Evolutionary conservation across 2,797 vertebrate genomes (phyloP).

Genomic region (Trematomus bernacchii): DNA sequence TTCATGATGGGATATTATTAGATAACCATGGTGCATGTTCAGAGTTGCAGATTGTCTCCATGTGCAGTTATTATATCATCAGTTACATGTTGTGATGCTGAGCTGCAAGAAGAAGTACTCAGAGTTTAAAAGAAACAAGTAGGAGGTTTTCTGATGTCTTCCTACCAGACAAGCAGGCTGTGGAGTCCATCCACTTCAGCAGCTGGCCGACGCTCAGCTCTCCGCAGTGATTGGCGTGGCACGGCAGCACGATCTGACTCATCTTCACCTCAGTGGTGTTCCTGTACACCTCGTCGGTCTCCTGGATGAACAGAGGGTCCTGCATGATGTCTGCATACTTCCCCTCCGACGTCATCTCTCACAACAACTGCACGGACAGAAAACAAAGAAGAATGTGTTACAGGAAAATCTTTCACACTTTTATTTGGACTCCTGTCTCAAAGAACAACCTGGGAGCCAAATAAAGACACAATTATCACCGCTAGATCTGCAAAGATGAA

Average conservation of each 20-base stretch:
- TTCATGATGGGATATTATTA: neutral
- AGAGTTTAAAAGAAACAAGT: neutral
- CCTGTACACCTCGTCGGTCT: constrained; percentile 76
- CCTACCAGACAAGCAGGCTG: constrained; percentile 95
- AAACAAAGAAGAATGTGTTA: neutral
- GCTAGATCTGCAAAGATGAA: neutral
- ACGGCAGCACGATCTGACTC: constrained; percentile 96
- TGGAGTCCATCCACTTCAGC: constrained; percentile 98
- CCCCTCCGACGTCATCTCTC: constrained; percentile 70
- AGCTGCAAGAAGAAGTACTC: neutral
- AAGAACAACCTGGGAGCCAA: neutral
- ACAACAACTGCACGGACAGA: constrained; percentile 28
- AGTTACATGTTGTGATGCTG: neutral
- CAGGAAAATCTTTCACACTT: neutral
- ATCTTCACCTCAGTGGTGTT: constrained; percentile 96
- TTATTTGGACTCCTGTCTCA: neutral
- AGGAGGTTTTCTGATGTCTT: neutral
- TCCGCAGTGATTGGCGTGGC: constrained; percentile 92
- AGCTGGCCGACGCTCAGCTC: constrained; percentile 94
- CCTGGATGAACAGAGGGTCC: constrained; percentile 72
- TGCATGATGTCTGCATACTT: constrained; percentile 33
- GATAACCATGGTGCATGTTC: neutral
- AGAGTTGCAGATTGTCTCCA: neutral
- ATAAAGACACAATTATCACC: neutral
- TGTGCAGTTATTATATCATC: neutral